Evolutionary conservation across 2,797 vertebrate species (phyloP), one percentile per base, ranked within the genome.

Genomic region (Galagoides demidoff): DNA sequence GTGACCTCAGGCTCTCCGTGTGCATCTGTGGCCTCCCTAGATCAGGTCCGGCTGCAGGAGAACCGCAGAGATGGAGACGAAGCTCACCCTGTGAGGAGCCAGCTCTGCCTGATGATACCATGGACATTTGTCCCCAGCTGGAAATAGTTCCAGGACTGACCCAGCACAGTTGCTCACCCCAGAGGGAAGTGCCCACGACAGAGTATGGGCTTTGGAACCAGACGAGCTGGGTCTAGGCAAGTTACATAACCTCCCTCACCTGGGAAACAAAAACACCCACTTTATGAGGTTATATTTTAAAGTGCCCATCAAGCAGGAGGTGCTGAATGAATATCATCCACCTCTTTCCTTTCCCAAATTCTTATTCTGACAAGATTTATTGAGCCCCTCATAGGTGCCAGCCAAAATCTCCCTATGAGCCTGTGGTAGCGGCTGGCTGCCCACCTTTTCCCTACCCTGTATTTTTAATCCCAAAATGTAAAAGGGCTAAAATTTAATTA

Each of bases 1-100:
- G 29, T 34, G 73, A 78, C 25, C 66, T 29, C 11, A 1, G 0
- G 5, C 52, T 10, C n/a, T 55, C 57, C 34, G 0, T 22, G 1
- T 1, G 45, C 19, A 17, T n/a, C 29, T 5, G 27, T 23, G 22
- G 14, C 25, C 5, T 68, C 16, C n/a, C 20, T 49, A 3, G 25
- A 39, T 45, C 14, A 8, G 2, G 7, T 22, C 2, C 25, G 10
- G 34, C 20, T 78, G 45, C 59, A 34, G 57, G 71, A 85, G 66
- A 76, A 59, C 64, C 19, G 1, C 68, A 17, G 27, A 52, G 27
- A 34, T 0, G 27, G n/a, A 64, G 64, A 49, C 31, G 12, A 59
- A 68, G 31, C 5, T 55, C 43, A 7, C 37, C n/a, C 9, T 39
- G 1, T 17, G 27, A 37, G 45, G n/a, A 39, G 7, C 78, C 16